These are phyloP conservation scores for Ophioderma brevispina DNA, from an alignment of 35 echinoderm and acorn worm species.

Conservation along the genomic window DNA sequence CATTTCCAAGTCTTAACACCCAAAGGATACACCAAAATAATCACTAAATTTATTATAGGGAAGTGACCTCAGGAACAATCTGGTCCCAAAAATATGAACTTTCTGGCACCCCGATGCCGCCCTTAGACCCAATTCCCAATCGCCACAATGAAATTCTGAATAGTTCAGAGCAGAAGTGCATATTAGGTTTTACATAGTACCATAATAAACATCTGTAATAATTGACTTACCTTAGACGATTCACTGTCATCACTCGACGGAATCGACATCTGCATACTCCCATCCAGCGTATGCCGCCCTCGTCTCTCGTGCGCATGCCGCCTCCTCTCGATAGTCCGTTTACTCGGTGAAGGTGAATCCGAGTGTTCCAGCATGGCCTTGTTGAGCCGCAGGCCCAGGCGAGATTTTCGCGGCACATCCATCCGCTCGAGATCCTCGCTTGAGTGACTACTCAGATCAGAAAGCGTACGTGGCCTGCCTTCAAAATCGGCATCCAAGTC, in stretches of 20 bases:
- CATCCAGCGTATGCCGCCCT: constrained; percentile 84
- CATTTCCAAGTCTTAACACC: too few species aligned
- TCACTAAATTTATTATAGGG: too few species aligned
- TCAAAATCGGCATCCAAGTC: neutral
- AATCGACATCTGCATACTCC: constrained; percentile 70
- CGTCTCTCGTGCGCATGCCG: constrained; percentile 70
- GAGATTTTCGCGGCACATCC: neutral
- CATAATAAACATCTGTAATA: too few species aligned
- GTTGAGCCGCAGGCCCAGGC: neutral
- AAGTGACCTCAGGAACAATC: too few species aligned
- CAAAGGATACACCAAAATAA: too few species aligned
- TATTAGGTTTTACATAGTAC: too few species aligned
- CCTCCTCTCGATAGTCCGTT: constrained; percentile 83
- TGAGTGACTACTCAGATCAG: constrained; percentile 18
- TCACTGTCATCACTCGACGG: constrained; percentile 62
- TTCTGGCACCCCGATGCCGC: too few species aligned
- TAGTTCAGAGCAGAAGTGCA: too few species aligned
- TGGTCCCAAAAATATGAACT: too few species aligned
- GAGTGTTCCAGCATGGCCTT: constrained; percentile 46
- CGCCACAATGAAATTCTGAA: too few species aligned
- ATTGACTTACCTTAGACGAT: constrained; percentile 56
- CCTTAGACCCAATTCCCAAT: too few species aligned
- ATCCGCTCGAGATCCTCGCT: constrained; percentile 38
- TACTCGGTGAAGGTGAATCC: constrained; percentile 87
- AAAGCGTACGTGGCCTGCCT: neutral